Conservation (phyloP, 2,888 invertebrate genomes). For the Slavum lentiscoides region DNA sequence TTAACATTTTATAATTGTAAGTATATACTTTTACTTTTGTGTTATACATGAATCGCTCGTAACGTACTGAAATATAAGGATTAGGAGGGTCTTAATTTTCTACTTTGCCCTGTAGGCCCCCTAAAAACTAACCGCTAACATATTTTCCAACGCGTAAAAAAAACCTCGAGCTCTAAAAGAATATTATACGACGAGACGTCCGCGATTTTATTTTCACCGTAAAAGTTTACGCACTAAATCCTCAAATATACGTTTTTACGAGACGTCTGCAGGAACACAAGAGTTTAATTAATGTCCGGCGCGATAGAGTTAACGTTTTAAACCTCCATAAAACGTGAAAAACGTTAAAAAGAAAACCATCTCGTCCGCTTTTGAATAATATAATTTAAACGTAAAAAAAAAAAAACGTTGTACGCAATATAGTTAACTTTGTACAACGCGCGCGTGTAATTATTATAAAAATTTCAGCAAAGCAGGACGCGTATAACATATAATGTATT, state of each 20-base stretch:
- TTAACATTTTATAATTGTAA: no score
- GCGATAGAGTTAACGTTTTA: constrained; percentile 25
- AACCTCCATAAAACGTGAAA: constrained; percentile 32
- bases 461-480: not conserved
- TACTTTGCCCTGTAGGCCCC: no score
- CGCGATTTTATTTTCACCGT: constrained; percentile 2
- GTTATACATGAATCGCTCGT: no score
- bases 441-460: no score
- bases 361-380: not conserved
- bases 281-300: constrained; percentile 34
- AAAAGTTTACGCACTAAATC: constrained; percentile 33
- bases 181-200: not conserved
- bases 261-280: constrained; percentile 14
- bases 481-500: not conserved
- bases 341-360: constrained; percentile 20
- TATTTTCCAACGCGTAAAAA: not conserved
- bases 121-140: not conserved
- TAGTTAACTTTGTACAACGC: not conserved
- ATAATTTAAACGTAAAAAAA: constrained; percentile 20
- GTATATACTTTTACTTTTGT: no score
- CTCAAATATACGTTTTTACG: constrained; percentile 21
- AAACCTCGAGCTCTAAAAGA: not conserved
- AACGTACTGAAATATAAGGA: no score
- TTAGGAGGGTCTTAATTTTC: no score
- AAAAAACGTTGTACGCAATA: not conserved